phyloP scores from a whole-genome alignment of 2,888 invertebrate species.

The Tipula vernalis region DNA sequence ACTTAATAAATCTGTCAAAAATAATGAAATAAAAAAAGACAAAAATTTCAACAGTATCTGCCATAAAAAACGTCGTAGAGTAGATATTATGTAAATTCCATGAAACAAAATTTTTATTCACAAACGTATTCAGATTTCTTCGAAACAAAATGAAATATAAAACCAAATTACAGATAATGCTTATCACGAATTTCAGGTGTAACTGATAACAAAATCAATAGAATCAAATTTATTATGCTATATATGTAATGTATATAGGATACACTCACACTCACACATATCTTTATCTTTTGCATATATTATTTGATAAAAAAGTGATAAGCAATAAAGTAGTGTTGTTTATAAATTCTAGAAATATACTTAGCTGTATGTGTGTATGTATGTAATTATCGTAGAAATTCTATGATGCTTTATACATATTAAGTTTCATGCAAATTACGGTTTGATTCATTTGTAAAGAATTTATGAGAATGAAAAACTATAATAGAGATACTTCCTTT shows the following conservation, averaged over 20 bases:
- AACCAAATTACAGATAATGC: not conserved
- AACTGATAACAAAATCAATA: not conserved
- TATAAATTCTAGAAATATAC: not conserved
- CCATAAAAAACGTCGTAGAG: not conserved
- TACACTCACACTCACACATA: not conserved
- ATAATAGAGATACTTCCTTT: not conserved
- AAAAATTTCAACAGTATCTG: not conserved
- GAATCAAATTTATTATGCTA: not conserved
- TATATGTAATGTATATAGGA: not conserved
- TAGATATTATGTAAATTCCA: not conserved
- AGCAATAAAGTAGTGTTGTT: not conserved
- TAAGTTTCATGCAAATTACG: not conserved
- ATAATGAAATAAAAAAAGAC: not conserved
- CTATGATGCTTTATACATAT: not conserved
- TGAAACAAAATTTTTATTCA: not conserved
- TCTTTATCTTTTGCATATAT: not conserved
- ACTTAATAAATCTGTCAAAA: not conserved
- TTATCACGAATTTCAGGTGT: not conserved
- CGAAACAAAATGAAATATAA: not conserved
- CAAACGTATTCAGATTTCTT: not conserved
- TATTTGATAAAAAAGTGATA: not conserved
- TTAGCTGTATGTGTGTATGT: not conserved
- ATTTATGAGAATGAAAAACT: not conserved
- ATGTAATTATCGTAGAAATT: not conserved
- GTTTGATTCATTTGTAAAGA: not conserved